Conservation (phyloP, 2,113 vertebrate species). For the Mohoua ochrocephala region DNA sequence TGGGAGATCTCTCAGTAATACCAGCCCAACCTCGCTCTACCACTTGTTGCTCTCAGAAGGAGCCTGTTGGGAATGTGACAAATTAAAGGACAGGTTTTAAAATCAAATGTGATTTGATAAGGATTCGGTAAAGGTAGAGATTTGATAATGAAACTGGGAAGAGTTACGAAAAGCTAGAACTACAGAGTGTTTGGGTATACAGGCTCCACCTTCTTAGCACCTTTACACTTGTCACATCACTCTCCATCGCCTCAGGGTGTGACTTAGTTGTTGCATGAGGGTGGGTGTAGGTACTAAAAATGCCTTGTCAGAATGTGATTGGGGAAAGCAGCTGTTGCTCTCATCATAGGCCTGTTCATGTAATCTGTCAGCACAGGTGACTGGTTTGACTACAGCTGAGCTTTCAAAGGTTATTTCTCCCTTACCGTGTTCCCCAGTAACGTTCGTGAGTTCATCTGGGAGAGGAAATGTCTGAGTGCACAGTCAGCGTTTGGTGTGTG, state of each 20-base stretch:
- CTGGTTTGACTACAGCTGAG: background rate
- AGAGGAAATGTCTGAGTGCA: background rate
- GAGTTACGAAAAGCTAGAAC: background rate
- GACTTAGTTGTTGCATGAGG: background rate
- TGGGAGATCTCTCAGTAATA: background rate
- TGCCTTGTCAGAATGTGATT: background rate
- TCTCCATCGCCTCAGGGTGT: background rate
- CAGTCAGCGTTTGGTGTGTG: background rate
- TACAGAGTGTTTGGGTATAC: background rate
- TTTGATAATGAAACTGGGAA: background rate
- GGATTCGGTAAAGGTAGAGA: background rate
- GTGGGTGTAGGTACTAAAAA: background rate
- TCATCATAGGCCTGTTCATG: background rate
- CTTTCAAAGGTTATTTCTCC: background rate
- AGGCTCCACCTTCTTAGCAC: background rate
- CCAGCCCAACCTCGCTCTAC: background rate
- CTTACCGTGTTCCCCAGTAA: background rate
- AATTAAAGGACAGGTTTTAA: background rate
- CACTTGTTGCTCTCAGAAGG: background rate
- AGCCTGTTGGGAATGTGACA: background rate
- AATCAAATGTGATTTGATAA: background rate
- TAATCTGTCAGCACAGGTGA: background rate
- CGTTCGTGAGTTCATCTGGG: background rate
- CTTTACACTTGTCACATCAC: background rate
- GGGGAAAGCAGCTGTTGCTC: background rate